Base-by-base conservation (phyloP, 1,140 invertebrate genomes). In the Coenobita brevimanus region DNA sequence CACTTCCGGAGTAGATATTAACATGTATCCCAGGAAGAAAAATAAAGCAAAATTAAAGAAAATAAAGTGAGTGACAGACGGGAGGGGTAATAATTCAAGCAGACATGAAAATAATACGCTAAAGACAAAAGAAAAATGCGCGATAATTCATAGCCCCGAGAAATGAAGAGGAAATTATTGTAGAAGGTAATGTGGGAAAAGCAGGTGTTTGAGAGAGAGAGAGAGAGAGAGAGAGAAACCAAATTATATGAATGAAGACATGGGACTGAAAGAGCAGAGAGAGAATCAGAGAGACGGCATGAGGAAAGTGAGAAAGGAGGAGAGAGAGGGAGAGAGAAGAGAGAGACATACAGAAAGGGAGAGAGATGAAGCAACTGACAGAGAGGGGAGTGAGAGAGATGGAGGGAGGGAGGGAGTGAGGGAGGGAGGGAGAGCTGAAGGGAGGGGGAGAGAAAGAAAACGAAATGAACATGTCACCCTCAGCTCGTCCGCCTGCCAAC, bases 401-500 rank as follows among this genome's bases (percentile, higher is more conserved):
- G 17, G 64, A 69, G 64, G n/a, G 64, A 69, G 64, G n/a, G 64
- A 69, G 64, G n/a, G 64, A 69, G 64, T 8, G 64, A 69, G 64
- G n/a, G 6, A 69, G 6, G 33, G n/a, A 69, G 64, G 33, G 64
- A 6, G 64, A 69, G 64, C 6, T 6, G n/a, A 8, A n/a, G 64
- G n/a, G 78, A 60, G 54, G 57, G 54, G 57, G 54, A 57, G 78
- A 80, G n/a, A 33, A 27, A 80, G 78, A 80, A 36, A 80, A 62
- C 46, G 54, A 80, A 46, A 80, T 46, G 73, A 50, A 50, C 46
- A 50, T 50, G 46, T 50, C 46, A 50, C 46, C 46, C 46, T 50
- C 46, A 50, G 46, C 46, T 50, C 46, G 46, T 50, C 46, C 46
- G 46, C 46, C 46, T 50, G 46, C 46, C 46, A 50, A 50, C 46